phyloP scores from a whole-genome alignment of 64 coral and sea anemone species.

The Acropora tenuis region DNA sequence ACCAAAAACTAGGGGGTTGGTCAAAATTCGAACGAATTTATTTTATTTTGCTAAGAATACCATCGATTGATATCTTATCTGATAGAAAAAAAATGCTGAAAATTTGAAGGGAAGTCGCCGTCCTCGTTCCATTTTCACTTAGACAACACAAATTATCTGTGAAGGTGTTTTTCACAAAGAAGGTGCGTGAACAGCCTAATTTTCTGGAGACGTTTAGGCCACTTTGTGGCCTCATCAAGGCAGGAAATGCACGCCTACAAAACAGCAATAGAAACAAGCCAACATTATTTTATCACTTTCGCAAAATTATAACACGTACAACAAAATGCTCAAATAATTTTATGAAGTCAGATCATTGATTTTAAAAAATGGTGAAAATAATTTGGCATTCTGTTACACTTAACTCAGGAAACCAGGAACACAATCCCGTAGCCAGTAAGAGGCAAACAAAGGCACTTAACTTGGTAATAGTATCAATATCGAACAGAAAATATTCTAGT shows the following conservation, averaged over 20 bases:
- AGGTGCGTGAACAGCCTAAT: background rate
- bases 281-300: background rate
- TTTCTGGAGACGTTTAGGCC: background rate
- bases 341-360: background rate
- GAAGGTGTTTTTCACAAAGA: background rate
- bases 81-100: background rate
- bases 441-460: background rate
- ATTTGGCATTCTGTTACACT: background rate
- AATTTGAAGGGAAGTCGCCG: background rate
- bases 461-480: background rate
- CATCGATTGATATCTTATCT: background rate
- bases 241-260: background rate
- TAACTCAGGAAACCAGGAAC: background rate
- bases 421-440: background rate
- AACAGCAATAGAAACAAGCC: background rate
- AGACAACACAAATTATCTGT: background rate
- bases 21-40: background rate
- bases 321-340: background rate
- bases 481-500: background rate
- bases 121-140: no score
- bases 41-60: background rate
- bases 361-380: background rate
- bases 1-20: background rate
- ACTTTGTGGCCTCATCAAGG: background rate
- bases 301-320: background rate